phyloP scores from a whole-genome alignment of 2,888 invertebrate species.

The Ophion ventricosus region DNA sequence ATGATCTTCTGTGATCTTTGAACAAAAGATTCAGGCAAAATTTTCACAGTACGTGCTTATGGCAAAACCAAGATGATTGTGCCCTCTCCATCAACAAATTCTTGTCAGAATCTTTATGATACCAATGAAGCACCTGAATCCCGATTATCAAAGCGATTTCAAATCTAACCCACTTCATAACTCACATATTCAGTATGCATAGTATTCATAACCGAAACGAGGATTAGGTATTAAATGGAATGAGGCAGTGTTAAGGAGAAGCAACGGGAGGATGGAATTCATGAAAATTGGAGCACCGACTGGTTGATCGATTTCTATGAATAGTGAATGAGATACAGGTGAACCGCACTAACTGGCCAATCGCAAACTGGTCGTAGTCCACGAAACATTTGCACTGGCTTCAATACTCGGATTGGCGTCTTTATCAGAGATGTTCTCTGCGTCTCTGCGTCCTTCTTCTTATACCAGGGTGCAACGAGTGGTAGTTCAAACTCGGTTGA shows the following conservation, averaged over 20 bases:
- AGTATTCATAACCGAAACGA: neutral
- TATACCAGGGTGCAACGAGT: conserved; percentile 61
- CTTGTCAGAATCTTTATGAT: no score
- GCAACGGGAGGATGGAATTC: conserved; percentile 4
- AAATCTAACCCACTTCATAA: neutral
- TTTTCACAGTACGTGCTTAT: no score
- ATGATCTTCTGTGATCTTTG: no score
- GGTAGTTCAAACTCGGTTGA: conserved; percentile 76
- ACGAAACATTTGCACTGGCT: conserved; percentile 27
- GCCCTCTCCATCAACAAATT: no score
- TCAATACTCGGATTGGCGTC: conserved; percentile 27
- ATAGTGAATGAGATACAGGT: conserved; percentile 25
- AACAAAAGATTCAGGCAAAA: no score
- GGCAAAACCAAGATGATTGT: no score
- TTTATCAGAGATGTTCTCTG: conserved; percentile 10
- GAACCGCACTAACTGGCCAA: conserved; percentile 18
- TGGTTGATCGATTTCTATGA: conserved; percentile 18
- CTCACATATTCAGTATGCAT: neutral
- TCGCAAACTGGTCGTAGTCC: conserved; percentile 9
- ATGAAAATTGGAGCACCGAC: conserved; percentile 13
- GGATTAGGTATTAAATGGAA: neutral
- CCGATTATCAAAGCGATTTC: neutral
- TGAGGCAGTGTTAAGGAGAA: neutral
- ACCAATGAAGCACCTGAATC: neutral
- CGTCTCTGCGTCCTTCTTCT: conserved; percentile 18